Conservation (phyloP, 2,797 vertebrate species). For the Mormyrus hasselquistii region DNA sequence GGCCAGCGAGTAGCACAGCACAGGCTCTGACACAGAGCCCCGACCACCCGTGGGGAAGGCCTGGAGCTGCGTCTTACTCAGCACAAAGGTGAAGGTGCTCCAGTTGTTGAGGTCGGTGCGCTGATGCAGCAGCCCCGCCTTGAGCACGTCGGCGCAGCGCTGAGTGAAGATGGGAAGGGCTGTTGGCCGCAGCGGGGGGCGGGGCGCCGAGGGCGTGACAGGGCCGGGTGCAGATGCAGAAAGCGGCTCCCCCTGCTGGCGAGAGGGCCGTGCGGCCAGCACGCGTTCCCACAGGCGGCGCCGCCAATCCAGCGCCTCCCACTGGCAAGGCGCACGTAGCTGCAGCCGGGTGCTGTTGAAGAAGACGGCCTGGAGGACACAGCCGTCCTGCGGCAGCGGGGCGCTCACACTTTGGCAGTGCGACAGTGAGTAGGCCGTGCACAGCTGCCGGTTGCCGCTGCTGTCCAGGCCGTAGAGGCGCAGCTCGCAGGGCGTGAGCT, state of each 20-base stretch:
- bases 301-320: conserved; percentile 90
- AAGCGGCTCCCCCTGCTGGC: conserved; percentile 46
- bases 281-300: conserved; percentile 80
- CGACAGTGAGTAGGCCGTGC: conserved; percentile 74
- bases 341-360: conserved; percentile 82
- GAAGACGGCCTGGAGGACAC: conserved; percentile 78
- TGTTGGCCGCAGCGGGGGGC: conserved; percentile 53
- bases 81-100: conserved; percentile 85
- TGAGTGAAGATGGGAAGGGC: conserved; percentile 69
- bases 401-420: conserved; percentile 82
- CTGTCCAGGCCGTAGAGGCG: conserved; percentile 79
- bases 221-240: conserved; percentile 24
- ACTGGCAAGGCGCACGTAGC: conserved; percentile 75
- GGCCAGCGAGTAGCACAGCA: conserved; percentile 71
- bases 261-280: conserved; percentile 59
- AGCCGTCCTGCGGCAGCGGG: conserved; percentile 67
- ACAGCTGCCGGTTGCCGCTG: conserved; percentile 82
- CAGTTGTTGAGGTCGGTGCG: conserved; percentile 85
- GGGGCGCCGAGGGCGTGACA: neutral
- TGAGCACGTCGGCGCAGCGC: conserved; percentile 72
- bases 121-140: conserved; percentile 78
- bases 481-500: conserved; percentile 82
- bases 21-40: conserved; percentile 77
- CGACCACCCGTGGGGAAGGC: conserved; percentile 79
- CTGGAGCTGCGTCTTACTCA: conserved; percentile 73